phyloP scores from a whole-genome alignment of 2,888 invertebrate species.

The Drosophila tanythrix region DNA sequence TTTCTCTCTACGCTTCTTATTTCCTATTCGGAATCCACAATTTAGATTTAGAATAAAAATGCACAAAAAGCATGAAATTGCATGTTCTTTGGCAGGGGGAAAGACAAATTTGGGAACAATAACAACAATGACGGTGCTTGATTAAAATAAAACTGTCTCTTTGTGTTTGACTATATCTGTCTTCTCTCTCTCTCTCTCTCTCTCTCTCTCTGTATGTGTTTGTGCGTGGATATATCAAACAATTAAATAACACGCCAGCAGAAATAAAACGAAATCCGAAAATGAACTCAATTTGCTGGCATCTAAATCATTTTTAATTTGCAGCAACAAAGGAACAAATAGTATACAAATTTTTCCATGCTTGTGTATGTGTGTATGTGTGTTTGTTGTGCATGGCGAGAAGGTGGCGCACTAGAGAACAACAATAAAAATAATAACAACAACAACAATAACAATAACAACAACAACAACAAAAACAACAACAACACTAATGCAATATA shows the following conservation, averaged over 20 bases:
- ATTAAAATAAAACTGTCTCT: constrained; percentile 58
- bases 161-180: neutral
- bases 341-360: neutral
- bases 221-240: constrained; percentile 61
- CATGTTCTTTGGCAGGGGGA: constrained; percentile 25
- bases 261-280: constrained; percentile 55
- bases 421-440: neutral
- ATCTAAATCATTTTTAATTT: constrained; percentile 81
- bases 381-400: constrained; percentile 15
- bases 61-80: constrained; percentile 61
- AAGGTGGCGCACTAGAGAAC: constrained; percentile 11
- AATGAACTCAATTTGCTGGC: constrained; percentile 76
- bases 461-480: constrained; percentile 15
- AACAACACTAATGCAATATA: constrained; percentile 60
- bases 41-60: constrained; percentile 46
- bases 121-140: constrained; percentile 55
- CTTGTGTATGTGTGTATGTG: neutral
- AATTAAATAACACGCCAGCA: constrained; percentile 71
- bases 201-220: constrained; percentile 20
- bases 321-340: constrained; percentile 57
- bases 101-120: constrained; percentile 10
- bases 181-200: neutral
- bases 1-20: neutral
- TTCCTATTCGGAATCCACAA: constrained; percentile 21
- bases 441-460: constrained; percentile 3